Evolutionary conservation across 2,113 vertebrate species (phyloP).

Genomic region (Lophotis ruficrista): DNA sequence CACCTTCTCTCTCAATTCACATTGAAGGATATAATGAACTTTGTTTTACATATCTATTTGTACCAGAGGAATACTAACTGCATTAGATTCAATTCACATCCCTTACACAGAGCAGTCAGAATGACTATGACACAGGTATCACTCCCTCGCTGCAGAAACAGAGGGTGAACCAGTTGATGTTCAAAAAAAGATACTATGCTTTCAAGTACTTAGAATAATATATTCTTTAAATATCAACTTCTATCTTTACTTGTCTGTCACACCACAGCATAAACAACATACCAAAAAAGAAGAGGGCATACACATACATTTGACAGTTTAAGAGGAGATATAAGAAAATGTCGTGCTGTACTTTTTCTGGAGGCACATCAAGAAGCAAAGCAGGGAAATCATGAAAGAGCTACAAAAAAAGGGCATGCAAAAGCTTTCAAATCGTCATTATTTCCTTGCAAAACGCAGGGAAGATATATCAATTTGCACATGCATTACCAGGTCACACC

Average conservation of each 20-base stretch:
- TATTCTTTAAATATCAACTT: neutral
- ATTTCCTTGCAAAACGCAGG: neutral
- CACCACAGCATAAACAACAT: neutral
- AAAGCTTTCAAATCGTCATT: neutral
- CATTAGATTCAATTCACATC: neutral
- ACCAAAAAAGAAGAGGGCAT: neutral
- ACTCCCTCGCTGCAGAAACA: neutral
- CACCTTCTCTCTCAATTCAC: neutral
- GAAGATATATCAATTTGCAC: neutral
- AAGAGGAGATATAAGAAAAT: neutral
- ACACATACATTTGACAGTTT: neutral
- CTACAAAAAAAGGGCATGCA: neutral
- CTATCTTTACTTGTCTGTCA: neutral
- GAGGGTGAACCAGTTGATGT: neutral
- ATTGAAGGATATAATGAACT: fast-evolving
- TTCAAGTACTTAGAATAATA: neutral
- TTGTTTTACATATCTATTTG: neutral
- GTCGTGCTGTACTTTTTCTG: neutral
- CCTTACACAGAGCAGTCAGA: neutral
- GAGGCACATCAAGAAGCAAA: neutral
- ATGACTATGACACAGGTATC: neutral
- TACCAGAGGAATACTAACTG: neutral
- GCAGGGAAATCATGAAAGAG: neutral
- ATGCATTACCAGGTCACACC: neutral
- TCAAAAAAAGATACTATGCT: neutral